These are phyloP conservation scores for Corythaeola cristata DNA, from an alignment of 2,113 vertebrate genomes.

Conservation along the genomic window DNA sequence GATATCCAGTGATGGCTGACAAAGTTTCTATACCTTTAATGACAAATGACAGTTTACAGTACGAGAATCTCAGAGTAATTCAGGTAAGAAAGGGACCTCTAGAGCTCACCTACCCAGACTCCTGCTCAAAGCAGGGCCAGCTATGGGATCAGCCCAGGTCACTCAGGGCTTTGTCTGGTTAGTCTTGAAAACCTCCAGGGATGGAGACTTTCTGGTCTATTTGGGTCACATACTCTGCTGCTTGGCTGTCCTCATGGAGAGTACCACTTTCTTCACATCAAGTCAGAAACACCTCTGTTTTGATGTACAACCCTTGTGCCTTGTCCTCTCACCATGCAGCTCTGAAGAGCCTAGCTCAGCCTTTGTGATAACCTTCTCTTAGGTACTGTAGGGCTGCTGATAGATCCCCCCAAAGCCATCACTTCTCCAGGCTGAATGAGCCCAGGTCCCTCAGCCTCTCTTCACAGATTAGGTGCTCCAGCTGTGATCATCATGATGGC, in stretches of 20 bases:
- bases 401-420: neutral
- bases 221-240: neutral
- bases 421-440: neutral
- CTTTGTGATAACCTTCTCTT: rapidly evolving
- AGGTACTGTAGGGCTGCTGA: neutral
- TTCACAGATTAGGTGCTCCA: neutral
- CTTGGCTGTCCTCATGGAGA: neutral
- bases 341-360: neutral
- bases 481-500: rapidly evolving
- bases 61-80: neutral
- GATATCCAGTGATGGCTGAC: neutral
- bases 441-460: neutral
- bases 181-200: neutral
- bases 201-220: neutral
- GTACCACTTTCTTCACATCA: neutral
- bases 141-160: neutral
- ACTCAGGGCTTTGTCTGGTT: neutral
- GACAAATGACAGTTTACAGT: neutral
- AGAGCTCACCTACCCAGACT: neutral
- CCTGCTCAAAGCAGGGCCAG: neutral
- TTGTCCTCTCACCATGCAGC: rapidly evolving
- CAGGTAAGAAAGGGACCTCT: neutral
- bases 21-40: neutral
- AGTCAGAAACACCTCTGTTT: neutral
- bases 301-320: neutral